Evolutionary conservation across 2,888 invertebrate species (phyloP).

Genomic region (Craniophora ligustri): DNA sequence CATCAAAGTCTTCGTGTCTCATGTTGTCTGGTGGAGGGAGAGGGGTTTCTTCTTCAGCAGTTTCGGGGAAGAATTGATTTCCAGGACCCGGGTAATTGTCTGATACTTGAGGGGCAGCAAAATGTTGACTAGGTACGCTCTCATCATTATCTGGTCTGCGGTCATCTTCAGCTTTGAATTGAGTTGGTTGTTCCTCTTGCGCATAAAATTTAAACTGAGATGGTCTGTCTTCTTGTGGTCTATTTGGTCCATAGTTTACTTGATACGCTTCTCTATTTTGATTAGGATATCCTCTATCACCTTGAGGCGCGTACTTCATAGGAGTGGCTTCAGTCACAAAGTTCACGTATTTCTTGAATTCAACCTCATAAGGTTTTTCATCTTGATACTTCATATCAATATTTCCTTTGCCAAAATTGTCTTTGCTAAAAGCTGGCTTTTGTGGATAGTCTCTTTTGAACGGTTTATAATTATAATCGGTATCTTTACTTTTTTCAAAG

Average conservation of each 20-base stretch:
- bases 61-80: constrained; percentile 20
- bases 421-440: constrained; percentile 22
- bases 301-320: constrained; percentile 2
- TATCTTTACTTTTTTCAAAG: constrained; percentile 41
- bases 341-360: constrained; percentile 37
- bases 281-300: constrained; percentile 19
- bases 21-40: constrained; percentile 75
- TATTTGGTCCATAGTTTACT: constrained; percentile 27
- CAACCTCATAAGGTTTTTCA: constrained; percentile 35
- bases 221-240: constrained; percentile 7
- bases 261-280: background rate
- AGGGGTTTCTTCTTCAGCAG: constrained; percentile 65
- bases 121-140: constrained; percentile 1
- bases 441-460: constrained; percentile 38
- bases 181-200: background rate
- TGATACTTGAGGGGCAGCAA: constrained; percentile 5
- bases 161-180: background rate
- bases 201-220: constrained; percentile 1
- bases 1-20: constrained; percentile 69
- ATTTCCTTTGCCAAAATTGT: constrained; percentile 38
- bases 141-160: background rate
- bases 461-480: constrained; percentile 37
- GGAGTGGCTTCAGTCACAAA: constrained; percentile 46
- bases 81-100: background rate
- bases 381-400: constrained; percentile 24